Percentiles rank a stretch among this genome's conserved stretches.
Conservation (phyloP, 2,888 invertebrate genomes). For the Epinotia bilunana region DNA sequence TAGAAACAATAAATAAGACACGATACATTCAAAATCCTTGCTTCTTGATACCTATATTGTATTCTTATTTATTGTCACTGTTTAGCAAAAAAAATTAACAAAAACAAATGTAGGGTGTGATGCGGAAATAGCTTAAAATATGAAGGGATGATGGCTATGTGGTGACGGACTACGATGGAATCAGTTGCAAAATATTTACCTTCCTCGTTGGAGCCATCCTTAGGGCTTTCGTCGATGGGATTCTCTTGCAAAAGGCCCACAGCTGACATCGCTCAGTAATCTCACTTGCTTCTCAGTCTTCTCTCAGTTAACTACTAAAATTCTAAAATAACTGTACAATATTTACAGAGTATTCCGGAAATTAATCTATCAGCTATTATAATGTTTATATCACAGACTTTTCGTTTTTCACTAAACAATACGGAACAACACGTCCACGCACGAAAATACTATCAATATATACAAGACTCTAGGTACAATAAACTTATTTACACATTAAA, state of each 20-base stretch:
- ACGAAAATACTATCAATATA: constrained; percentile 83
- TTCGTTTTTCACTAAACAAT: constrained; percentile 85
- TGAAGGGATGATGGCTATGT: not conserved
- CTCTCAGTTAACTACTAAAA: constrained; percentile 81
- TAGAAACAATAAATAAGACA: constrained; percentile 13
- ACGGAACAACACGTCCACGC: constrained; percentile 85
- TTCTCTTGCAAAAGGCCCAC: constrained; percentile 81
- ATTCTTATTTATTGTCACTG: constrained; percentile 24
- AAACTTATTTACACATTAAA: constrained; percentile 84
- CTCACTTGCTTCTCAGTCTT: constrained; percentile 81
- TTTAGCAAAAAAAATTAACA: constrained; percentile 19
- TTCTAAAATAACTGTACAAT: constrained; percentile 81
- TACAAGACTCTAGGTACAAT: constrained; percentile 81
- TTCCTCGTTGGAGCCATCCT: constrained; percentile 75
- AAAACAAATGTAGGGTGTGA: constrained; percentile 35
- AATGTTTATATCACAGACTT: constrained; percentile 86
- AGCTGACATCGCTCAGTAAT: constrained; percentile 82
- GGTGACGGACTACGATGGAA: constrained; percentile 3
- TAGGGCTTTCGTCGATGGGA: constrained; percentile 75
- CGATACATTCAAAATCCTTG: not conserved
- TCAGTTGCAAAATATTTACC: constrained; percentile 60
- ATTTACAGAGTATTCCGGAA: constrained; percentile 82
- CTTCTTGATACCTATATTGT: not conserved
- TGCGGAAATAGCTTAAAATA: constrained; percentile 28
- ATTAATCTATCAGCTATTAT: constrained; percentile 81